Conservation (phyloP, 1,140 invertebrate species). For the Drosophila micromelanica region DNA sequence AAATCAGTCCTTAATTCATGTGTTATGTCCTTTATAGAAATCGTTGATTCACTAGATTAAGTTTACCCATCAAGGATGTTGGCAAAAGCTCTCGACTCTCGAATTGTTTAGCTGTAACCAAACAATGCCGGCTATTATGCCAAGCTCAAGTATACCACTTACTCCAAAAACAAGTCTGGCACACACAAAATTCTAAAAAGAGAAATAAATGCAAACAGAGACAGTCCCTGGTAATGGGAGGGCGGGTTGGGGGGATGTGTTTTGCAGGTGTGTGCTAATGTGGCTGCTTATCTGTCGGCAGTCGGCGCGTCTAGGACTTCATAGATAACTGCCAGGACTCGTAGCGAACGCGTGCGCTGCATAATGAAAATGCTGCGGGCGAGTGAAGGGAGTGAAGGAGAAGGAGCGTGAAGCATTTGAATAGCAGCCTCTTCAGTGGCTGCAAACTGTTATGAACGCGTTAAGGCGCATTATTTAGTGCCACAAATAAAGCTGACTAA, state of each 20-base stretch:
- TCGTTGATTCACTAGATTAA: background rate
- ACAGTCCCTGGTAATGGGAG: no score
- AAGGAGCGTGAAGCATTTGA: conserved; percentile 14
- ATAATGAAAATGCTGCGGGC: conserved; percentile 68
- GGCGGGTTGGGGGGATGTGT: no score
- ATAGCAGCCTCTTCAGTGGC: conserved; percentile 39
- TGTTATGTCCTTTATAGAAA: background rate
- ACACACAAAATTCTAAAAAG: conserved; percentile 19
- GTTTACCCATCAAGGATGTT: no score
- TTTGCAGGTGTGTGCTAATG: conserved; percentile 23
- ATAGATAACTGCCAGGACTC: conserved; percentile 67
- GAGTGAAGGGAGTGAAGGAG: background rate
- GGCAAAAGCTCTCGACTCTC: background rate
- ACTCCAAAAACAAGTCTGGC: conserved; percentile 39
- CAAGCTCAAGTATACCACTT: conserved; percentile 1
- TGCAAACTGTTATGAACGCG: conserved; percentile 48
- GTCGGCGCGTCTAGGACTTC: conserved; percentile 40
- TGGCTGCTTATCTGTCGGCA: conserved; percentile 41
- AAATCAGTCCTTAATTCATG: no score
- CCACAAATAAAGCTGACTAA: conserved; percentile 27
- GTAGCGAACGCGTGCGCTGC: conserved; percentile 62
- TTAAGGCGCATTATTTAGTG: conserved; percentile 51
- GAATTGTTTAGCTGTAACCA: conserved; percentile 1
- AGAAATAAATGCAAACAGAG: background rate
- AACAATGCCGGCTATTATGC: conserved; percentile 6